Base-by-base conservation (phyloP, 53 echinoderm and acorn worm species). In the Holothuria leucospilota region DNA sequence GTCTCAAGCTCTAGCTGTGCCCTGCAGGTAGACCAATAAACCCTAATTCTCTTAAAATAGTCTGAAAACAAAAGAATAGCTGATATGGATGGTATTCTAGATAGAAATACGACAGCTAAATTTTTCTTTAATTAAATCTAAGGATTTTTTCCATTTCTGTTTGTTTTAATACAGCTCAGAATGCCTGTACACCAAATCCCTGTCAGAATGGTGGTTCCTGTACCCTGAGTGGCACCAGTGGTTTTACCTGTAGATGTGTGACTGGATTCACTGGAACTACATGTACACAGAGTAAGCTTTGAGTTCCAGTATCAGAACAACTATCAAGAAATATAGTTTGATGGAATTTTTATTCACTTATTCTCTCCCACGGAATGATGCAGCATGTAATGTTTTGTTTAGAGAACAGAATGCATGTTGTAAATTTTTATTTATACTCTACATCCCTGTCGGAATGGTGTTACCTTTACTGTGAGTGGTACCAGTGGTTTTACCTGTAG, bases 201-300 rank as follows among this genome's bases (percentile, higher is more conserved):
- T 72, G 72, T 72, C 49, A 46, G 72, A 72, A 72, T 72, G 72
- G 72, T 72, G 72, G 72, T 39, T 41, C 72, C 20, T 72, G 72
- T 72, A 72, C 40, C 23, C 72, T 39, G 2, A 72, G 39, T 72
- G 72, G 72, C 46, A 72, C 38, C 72, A 72, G 18, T 72, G 40
- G 72, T 72, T 72, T 72, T 38, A 72, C 49, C 49, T 72, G 72
- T 23, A 39, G 40, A 15, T 72, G 72, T 39, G 38, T 38, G 11
- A 46, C 21, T 72, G 72, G 72, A 39, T 72, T 72, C 39, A 71
- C 71, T 40, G 71, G 71, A 71, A 71, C 71, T 40, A 71, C 40
- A 2, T 71, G 71, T 71, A 20, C 71, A 71, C 71, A 71, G 41
- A 71, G 71, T n/a, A 39, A 71, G 71, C 16, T 3, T 0, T 29